Conservation (phyloP, 2,888 invertebrate genomes). For the Hyppa rectilinea region DNA sequence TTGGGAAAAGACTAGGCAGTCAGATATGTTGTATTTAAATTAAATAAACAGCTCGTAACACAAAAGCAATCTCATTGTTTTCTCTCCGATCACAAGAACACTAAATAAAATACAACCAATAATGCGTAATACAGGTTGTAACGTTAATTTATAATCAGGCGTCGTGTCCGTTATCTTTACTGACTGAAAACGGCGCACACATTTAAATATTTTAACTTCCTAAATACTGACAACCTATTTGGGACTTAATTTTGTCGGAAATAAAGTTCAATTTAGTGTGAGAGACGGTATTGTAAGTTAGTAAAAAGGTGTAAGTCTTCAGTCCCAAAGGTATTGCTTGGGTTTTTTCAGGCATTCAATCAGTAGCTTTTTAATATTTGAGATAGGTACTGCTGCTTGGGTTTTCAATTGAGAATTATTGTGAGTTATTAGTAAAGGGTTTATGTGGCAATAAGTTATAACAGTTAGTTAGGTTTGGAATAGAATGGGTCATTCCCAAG, state of each 20-base stretch:
- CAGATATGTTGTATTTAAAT: too few relatives aligned
- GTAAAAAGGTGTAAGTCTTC: constrained; percentile 33
- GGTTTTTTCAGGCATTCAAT: constrained; percentile 40
- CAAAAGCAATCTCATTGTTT: constrained; percentile 5
- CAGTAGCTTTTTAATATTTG: constrained; percentile 39
- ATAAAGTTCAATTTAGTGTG: constrained; percentile 41
- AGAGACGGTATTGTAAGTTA: constrained; percentile 22
- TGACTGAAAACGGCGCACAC: constrained; percentile 35
- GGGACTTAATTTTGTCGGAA: not conserved
- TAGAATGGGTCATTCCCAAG: not conserved
- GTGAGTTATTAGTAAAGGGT: constrained; percentile 16
- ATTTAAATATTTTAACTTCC: constrained; percentile 56
- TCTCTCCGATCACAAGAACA: constrained; percentile 27
- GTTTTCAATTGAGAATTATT: constrained; percentile 13
- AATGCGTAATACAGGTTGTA: constrained; percentile 29
- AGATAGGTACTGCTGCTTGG: constrained; percentile 24
- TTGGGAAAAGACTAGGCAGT: too few relatives aligned
- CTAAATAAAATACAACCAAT: constrained; percentile 37
- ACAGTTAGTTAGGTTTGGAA: not conserved
- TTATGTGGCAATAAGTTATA: not conserved
- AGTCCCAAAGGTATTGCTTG: constrained; percentile 40
- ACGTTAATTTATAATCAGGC: constrained; percentile 59
- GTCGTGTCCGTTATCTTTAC: constrained; percentile 55
- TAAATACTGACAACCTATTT: constrained; percentile 18
- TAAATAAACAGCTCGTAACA: constrained; percentile 27